These are phyloP conservation scores for Thymelicus lineola DNA, from an alignment of 2,888 invertebrate genomes.

Conservation along the genomic window DNA sequence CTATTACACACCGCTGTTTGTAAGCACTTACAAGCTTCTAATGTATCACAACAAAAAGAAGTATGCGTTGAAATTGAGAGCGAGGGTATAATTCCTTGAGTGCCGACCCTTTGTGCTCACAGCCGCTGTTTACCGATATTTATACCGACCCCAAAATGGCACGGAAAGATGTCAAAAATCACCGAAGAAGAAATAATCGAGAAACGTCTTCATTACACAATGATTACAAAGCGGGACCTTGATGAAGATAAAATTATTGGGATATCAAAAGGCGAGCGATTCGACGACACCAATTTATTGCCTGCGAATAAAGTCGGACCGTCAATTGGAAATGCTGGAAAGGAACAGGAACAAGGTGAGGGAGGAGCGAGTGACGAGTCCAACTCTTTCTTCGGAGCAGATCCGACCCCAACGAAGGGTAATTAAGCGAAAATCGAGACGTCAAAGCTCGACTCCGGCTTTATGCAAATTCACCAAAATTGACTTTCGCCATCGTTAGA, in stretches of 20 bases:
- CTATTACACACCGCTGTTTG: constrained; percentile 7
- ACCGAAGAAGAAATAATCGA: constrained; percentile 41
- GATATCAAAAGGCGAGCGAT: constrained; percentile 71
- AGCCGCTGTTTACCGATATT: constrained; percentile 33
- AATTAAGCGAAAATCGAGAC: constrained; percentile 84
- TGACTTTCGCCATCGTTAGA: constrained; percentile 73
- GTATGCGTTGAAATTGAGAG: constrained; percentile 26
- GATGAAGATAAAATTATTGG: constrained; percentile 76
- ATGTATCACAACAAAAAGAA: constrained; percentile 19
- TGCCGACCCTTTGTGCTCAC: constrained; percentile 34
- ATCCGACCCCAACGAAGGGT: constrained; percentile 68
- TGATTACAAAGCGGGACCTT: constrained; percentile 62
- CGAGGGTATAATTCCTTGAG: constrained; percentile 28
- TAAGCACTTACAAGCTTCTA: constrained; percentile 11
- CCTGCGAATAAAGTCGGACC: constrained; percentile 66
- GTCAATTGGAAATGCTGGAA: constrained; percentile 66
- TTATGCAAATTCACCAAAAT: constrained; percentile 80
- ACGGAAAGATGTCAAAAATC: constrained; percentile 27
- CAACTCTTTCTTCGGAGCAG: constrained; percentile 69
- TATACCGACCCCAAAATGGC: constrained; percentile 23
- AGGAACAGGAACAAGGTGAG: constrained; percentile 64
- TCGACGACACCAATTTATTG: constrained; percentile 73
- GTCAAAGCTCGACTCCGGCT: constrained; percentile 76
- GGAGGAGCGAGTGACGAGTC: constrained; percentile 55
- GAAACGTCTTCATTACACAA: constrained; percentile 63